A percentile compares a stretch with the other conserved stretches of the same genome.
These are phyloP conservation scores for Mola mola DNA, from an alignment of 2,113 vertebrate genomes.

Conservation along the genomic window DNA sequence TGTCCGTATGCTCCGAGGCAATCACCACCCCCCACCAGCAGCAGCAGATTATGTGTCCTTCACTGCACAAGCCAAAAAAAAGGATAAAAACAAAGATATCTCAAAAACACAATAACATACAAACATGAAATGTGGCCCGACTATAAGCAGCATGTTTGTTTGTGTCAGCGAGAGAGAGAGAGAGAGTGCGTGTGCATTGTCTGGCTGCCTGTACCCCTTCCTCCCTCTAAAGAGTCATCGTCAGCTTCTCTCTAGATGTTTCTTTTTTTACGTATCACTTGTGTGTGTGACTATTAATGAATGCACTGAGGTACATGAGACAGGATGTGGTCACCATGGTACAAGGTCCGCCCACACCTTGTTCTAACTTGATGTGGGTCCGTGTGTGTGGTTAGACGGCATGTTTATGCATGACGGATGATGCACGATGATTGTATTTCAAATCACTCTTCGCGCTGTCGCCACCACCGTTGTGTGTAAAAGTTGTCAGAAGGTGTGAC, in stretches of 20 bases:
- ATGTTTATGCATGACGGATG: slow-evolving; percentile 49
- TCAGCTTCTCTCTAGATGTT: slow-evolving; percentile 26
- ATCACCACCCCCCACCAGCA: background rate
- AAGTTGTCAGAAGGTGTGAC: too few relatives aligned
- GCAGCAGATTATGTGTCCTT: slow-evolving; percentile 64
- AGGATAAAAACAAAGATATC: slow-evolving; percentile 39
- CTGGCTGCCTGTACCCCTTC: slow-evolving; percentile 7
- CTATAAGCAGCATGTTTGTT: slow-evolving; percentile 1
- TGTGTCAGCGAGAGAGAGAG: background rate
- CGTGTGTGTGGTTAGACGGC: slow-evolving; percentile 50
- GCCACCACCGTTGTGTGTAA: too few relatives aligned
- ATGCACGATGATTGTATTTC: slow-evolving; percentile 45
- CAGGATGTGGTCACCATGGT: slow-evolving; percentile 79
- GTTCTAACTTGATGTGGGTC: slow-evolving; percentile 45
- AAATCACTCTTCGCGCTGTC: slow-evolving; percentile 3
- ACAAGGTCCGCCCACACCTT: slow-evolving; percentile 73
- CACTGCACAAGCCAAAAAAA: slow-evolving; percentile 28
- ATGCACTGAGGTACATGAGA: slow-evolving; percentile 67
- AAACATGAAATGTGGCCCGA: slow-evolving; percentile 10
- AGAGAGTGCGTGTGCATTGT: slow-evolving; percentile 8
- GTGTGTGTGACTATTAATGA: slow-evolving; percentile 70
- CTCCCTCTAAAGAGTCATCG: slow-evolving; percentile 33
- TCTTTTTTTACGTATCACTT: slow-evolving; percentile 42
- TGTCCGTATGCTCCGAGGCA: slow-evolving; percentile 61
- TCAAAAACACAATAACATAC: slow-evolving; percentile 15